Conservation (phyloP, 2,113 vertebrate species). For the Donacobius atricapilla region DNA sequence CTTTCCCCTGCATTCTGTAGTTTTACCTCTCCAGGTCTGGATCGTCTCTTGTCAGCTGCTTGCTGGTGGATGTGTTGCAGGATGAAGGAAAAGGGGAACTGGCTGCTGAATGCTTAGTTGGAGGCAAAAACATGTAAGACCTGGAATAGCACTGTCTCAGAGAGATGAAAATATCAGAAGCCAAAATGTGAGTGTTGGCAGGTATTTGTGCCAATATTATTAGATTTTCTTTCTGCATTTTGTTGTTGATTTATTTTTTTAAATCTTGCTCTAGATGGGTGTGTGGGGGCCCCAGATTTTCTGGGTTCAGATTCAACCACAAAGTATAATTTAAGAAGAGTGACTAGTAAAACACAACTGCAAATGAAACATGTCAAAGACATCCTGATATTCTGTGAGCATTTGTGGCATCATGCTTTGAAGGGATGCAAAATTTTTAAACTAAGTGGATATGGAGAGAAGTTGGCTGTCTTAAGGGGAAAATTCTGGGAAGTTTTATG, state of each 20-base stretch:
- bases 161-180: neutral
- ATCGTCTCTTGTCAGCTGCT: neutral
- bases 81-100: neutral
- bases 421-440: neutral
- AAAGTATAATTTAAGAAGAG: neutral
- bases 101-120: neutral
- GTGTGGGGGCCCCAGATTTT: neutral
- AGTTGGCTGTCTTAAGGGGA: neutral
- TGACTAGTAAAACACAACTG: neutral
- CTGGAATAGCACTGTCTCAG: neutral
- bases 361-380: neutral
- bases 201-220: neutral
- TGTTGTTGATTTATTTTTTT: neutral
- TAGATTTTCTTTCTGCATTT: neutral
- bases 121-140: neutral
- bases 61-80: neutral
- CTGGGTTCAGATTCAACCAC: neutral
- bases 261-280: neutral
- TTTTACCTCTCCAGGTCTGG: neutral
- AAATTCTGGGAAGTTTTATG: neutral
- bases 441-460: neutral
- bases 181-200: neutral
- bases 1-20: neutral
- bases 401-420: neutral
- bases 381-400: rapidly evolving